These are phyloP conservation scores for Balearica regulorum DNA, from an alignment of 2,797 vertebrate genomes.

Conservation along the genomic window DNA sequence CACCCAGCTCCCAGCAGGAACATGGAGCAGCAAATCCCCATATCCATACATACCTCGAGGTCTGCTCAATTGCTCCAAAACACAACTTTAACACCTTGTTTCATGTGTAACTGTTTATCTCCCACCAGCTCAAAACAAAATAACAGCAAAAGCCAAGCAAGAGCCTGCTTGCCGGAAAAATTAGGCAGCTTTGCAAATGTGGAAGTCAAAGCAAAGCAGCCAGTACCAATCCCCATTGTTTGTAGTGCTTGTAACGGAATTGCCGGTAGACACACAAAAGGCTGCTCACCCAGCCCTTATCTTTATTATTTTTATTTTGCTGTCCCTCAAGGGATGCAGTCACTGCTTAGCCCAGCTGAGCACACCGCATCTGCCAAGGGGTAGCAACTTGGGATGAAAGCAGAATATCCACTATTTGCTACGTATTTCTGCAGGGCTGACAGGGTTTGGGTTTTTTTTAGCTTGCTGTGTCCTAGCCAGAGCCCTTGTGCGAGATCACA, in stretches of 20 bases:
- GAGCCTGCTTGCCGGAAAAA: not conserved
- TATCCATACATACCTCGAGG: fast-evolving
- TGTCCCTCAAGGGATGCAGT: not conserved
- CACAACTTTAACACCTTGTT: not conserved
- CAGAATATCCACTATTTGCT: not conserved
- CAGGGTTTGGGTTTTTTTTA: fast-evolving
- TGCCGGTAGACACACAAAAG: not conserved
- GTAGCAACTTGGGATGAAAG: not conserved
- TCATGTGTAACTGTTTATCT: fast-evolving
- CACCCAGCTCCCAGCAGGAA: not conserved
- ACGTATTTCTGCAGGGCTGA: not conserved
- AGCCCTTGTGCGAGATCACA: not conserved
- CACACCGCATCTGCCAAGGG: not conserved
- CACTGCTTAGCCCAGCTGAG: not conserved
- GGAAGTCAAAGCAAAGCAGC: not conserved
- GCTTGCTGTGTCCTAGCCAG: not conserved
- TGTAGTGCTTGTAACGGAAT: fast-evolving
- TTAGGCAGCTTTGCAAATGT: not conserved
- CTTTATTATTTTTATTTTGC: not conserved
- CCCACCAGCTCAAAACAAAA: not conserved
- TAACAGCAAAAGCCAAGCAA: not conserved
- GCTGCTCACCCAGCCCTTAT: not conserved
- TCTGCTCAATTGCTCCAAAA: not conserved
- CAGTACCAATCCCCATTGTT: not conserved
- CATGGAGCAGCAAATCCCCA: not conserved